Base-by-base conservation (phyloP, 2,797 vertebrate genomes). In the Rhinatrema bivittatum region DNA sequence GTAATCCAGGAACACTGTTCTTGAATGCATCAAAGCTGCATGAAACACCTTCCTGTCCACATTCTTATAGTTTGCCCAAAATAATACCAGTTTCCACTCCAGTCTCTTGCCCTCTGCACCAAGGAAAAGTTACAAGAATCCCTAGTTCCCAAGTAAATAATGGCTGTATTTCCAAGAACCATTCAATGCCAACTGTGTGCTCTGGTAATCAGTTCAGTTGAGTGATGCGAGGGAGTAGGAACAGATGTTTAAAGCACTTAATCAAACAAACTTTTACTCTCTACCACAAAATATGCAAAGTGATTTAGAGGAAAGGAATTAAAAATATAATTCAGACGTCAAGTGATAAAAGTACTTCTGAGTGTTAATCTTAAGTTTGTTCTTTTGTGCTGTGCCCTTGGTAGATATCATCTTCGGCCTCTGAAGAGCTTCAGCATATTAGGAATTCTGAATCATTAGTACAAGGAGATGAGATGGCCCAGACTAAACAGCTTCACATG, bases 331-430 rank as follows among this genome's bases (percentile, higher is more conserved):
- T 19, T 39, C 35, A 29, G n/a, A n/a, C n/a, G n/a, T n/a, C n/a
- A n/a, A n/a, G 39, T 47, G 38, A 41, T 37, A 37, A 39, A 52
- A 52, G 46, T 11, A 27, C 18, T 42, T 56, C 21, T 49, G 13
- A n/a, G n/a, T 12, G 8, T 43, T 20, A 14, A 11, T 53, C 35
- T 28, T 58, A n/a, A 50, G 56, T 29, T 21, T 7, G 4, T 6
- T 44, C 25, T 19, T 43, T 35, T 41, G 6, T 22, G 25, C 16
- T 38, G 3, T 56, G 19, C 62, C 11, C 5, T 37, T 47, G 27
- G 7, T 68, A 99, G 95, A 87, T 86, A 22, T 80, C 84, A 25
- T 96, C 90, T 6, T 21, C 55, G 26, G 91, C 87, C 33, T 85
- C 92, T 0, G 49, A 64, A 30, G 95, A 98, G 55, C 71, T 99